Evolutionary conservation across 2,888 invertebrate species (phyloP), one percentile per base, ranked within the genome.

Genomic region (Orchestes rusci): DNA sequence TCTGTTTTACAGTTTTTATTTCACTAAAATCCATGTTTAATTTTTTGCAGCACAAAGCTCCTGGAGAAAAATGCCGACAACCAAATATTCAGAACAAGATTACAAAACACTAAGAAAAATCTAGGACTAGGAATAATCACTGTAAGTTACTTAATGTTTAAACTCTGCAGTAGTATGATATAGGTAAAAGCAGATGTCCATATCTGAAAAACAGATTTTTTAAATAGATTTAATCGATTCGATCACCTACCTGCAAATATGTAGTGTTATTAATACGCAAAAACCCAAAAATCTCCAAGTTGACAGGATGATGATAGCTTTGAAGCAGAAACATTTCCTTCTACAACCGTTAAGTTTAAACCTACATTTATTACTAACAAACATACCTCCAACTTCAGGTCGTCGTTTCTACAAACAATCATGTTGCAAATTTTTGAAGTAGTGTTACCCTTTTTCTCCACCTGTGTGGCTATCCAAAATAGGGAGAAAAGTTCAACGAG

Each of bases 311-410:
- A 34, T 46, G 46, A 16, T 38, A 27, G 33, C 46, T 28, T 42
- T 46, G 46, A 16, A 46, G 38, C 2, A 46, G 38, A 23, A 46
- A 46, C 38, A 46, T 32, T 15, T 34, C 30, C 8, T 33, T 42
- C 46, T 46, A 15, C 13, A 19, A 30, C 37, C 23, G 23, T 15
- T 34, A 17, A 18, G 34, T 15, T 10, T 17, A 16, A 15, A 12
- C 8, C 12, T 8, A 17, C 3, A 3, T 16, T 7, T 34, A 36
- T 30, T 36, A 7, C n/a, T 1, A 18, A 18, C 16, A 2, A 35
- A 19, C 28, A 4, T 32, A 45, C 45, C 37, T 45, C 45, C 27
- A 31, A 29, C 16, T 45, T 40, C 12, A 45, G 37, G 17, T 13
- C n/a, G 4, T 45, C 33, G 13, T 27, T 15, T 4, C 28, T 27